Conservation (phyloP, 2,888 invertebrate species). For the Scaptomyza flava region DNA sequence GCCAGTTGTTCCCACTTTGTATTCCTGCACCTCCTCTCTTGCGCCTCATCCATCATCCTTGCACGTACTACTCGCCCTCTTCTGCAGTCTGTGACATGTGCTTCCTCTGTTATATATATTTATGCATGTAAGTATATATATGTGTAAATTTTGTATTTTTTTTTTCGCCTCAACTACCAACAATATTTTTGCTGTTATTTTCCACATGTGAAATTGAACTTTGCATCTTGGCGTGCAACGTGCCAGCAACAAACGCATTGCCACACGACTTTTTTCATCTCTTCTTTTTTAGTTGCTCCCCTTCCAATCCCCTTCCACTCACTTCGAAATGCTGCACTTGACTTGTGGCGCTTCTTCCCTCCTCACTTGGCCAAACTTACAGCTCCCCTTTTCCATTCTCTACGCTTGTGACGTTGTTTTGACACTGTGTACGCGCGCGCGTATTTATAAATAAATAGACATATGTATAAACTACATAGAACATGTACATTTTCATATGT, state of each 20-base stretch:
- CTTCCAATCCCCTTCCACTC: neutral
- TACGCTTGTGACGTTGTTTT: slow-evolving; percentile 73
- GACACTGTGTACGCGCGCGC: slow-evolving; percentile 75
- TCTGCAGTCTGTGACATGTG: slow-evolving; percentile 71
- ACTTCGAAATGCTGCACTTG: slow-evolving; percentile 63
- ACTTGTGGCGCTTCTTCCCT: slow-evolving; percentile 69
- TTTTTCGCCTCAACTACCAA: slow-evolving; percentile 35
- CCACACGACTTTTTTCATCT: slow-evolving; percentile 34
- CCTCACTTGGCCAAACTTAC: neutral
- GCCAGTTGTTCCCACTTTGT: slow-evolving; percentile 59
- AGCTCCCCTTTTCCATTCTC: slow-evolving; percentile 4
- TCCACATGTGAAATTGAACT: slow-evolving; percentile 79
- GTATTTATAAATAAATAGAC: slow-evolving; percentile 76
- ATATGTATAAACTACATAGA: neutral
- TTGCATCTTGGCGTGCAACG: slow-evolving; percentile 73
- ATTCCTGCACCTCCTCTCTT: slow-evolving; percentile 8
- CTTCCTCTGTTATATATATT: slow-evolving; percentile 66
- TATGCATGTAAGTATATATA: neutral
- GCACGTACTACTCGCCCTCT: slow-evolving; percentile 44
- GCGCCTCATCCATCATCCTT: slow-evolving; percentile 23
- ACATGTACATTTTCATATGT: neutral
- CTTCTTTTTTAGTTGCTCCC: slow-evolving; percentile 29
- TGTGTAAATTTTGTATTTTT: slow-evolving; percentile 18
- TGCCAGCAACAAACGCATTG: slow-evolving; percentile 54
- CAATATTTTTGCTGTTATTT: slow-evolving; percentile 63